Base-by-base conservation (phyloP, 2,113 vertebrate species). In the Epinephelus fuscoguttatus region DNA sequence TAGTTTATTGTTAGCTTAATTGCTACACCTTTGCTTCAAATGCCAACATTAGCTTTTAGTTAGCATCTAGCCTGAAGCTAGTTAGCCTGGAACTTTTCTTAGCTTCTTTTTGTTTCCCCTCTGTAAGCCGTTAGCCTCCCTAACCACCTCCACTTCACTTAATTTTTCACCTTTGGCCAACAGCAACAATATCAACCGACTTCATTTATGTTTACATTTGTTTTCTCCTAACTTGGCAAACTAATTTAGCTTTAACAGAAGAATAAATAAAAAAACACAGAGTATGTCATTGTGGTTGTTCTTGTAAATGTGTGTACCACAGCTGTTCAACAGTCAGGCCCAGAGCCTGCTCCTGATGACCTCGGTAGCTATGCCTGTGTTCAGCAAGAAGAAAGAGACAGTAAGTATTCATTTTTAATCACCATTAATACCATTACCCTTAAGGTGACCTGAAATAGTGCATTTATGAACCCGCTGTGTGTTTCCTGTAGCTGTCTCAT, bases 301-400 rank as follows among this genome's bases (percentile, higher is more conserved):
- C 61, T 13, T 80, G 6, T 74, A 21, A 84, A 0, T 86, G 3
- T 76, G 19, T 84, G 52, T 53, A 12, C 80, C 62, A 60, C 93
- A 98, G 98, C 96, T 98, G 68, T 97, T 97, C 81, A 95, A 96
- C 73, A 96, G 95, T 0, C 96, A 97, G 82, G 95, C 97, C 4
- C 96, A 97, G 89, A 98, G 96, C 85, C 91, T 97, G 77, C 91
- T 96, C 75, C 95, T 99, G 17, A 98, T 99, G 96, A 99, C 97
- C 15, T 99, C 98, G 0, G 97, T 99, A 74, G 97, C 98, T 86
- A 99, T 99, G 97, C 98, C 98, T 0, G 98, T 99, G 82, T 99
- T 99, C 95, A 99, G 98, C 94, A 99, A 97, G 92, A 99, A 99
- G 93, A 96, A 98, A 0, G 97, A 99, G 91, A 99, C 97, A 1